A percentile compares a stretch with the other conserved stretches of the same genome.
phyloP scores from a whole-genome alignment of 2,888 invertebrate genomes.

The Patella pellucida region DNA sequence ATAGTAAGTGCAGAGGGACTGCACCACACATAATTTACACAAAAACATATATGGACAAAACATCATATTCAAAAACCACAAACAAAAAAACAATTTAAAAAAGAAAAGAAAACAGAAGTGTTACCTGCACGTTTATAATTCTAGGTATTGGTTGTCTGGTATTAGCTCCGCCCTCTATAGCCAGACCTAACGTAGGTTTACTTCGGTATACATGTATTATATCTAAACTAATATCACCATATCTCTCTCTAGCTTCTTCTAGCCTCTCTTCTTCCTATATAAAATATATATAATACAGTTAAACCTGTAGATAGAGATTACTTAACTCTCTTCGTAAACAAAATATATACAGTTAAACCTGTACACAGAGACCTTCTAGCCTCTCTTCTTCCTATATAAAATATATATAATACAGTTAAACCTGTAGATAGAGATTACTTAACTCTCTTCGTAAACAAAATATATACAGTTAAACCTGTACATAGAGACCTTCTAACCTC shows the following conservation, averaged over 20 bases:
- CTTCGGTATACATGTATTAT: constrained; percentile 84
- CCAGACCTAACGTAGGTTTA: constrained; percentile 94
- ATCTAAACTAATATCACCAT: constrained; percentile 48
- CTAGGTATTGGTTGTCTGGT: constrained; percentile 94
- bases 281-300: background rate
- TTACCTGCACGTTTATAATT: constrained; percentile 96
- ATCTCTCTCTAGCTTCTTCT: constrained; percentile 42
- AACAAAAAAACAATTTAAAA: too few species aligned
- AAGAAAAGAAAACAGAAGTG: constrained; percentile 57
- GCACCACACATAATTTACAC: too few species aligned
- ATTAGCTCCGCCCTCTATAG: constrained; percentile 97
- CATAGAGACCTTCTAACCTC: constrained; percentile 12
- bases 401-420: too few species aligned
- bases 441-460: too few species aligned
- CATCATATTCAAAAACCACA: too few species aligned
- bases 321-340: too few species aligned
- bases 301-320: too few species aligned
- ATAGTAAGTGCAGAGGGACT: too few species aligned
- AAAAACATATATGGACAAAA: too few species aligned
- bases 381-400: constrained; percentile 42
- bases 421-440: too few species aligned
- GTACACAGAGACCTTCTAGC: background rate
- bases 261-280: constrained; percentile 45
- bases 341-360: too few species aligned
- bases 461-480: too few species aligned